phyloP scores from a whole-genome alignment of 2,888 invertebrate species.

The Perizoma flavofasciatum region DNA sequence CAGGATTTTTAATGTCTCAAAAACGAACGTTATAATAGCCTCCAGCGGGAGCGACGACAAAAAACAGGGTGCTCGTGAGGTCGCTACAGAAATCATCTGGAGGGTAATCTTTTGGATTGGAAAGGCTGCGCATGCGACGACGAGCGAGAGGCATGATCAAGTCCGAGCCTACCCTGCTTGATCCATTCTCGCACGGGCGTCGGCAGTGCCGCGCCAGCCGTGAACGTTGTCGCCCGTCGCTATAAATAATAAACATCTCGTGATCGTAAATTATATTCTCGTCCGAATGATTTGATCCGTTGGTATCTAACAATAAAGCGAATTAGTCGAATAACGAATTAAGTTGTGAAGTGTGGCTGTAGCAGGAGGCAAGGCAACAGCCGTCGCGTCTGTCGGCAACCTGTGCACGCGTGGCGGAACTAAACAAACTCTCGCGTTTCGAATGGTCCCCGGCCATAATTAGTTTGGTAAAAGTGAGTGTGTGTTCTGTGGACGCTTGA shows the following conservation, averaged over 20 bases:
- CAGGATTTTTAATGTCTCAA: slow-evolving; percentile 16
- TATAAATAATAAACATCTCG: slow-evolving; percentile 51
- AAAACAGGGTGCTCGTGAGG: slow-evolving; percentile 60
- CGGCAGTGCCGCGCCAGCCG: slow-evolving; percentile 73
- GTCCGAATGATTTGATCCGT: slow-evolving; percentile 58
- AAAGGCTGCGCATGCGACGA: slow-evolving; percentile 49
- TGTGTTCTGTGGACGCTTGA: slow-evolving; percentile 75
- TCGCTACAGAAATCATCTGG: slow-evolving; percentile 54
- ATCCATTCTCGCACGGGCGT: slow-evolving; percentile 59
- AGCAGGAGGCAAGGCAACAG: slow-evolving; percentile 42
- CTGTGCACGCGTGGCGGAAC: slow-evolving; percentile 68
- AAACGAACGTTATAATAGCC: slow-evolving; percentile 15
- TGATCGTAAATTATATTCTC: slow-evolving; percentile 51
- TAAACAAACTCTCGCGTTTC: slow-evolving; percentile 72
- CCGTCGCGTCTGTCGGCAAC: neutral
- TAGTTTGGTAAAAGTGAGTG: slow-evolving; percentile 82
- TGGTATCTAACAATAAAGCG: slow-evolving; percentile 54
- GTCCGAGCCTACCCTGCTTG: slow-evolving; percentile 36
- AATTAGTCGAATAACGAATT: slow-evolving; percentile 65
- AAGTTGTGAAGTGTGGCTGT: slow-evolving; percentile 53
- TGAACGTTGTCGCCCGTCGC: slow-evolving; percentile 58
- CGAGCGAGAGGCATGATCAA: slow-evolving; percentile 65
- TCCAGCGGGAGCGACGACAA: slow-evolving; percentile 52
- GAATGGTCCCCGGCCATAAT: slow-evolving; percentile 73
- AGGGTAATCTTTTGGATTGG: slow-evolving; percentile 44